Conservation (phyloP, 2,113 vertebrate species). For the Nyctereutes procyonoides region DNA sequence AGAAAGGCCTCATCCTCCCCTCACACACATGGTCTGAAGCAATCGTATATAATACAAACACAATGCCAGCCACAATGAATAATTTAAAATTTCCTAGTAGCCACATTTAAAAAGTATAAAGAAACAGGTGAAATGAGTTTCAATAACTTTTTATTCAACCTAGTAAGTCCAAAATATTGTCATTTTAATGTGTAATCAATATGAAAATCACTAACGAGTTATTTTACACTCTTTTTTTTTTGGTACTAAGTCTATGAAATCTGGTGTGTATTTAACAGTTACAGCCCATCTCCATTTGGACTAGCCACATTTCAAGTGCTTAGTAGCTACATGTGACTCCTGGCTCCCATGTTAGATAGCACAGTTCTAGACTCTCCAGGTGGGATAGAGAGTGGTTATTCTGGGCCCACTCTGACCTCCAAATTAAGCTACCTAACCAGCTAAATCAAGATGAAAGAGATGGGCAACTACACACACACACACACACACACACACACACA, state of each 20-base stretch:
- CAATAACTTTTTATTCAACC: constrained; percentile 16
- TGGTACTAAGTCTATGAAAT: background rate
- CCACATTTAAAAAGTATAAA: constrained; percentile 4
- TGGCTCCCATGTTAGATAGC: too few relatives aligned
- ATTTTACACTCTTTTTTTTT: background rate
- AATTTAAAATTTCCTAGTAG: constrained; percentile 35
- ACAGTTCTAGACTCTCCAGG: background rate
- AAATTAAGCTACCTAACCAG: background rate
- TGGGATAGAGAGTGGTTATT: background rate
- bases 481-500: too few relatives aligned
- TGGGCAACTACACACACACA: background rate
- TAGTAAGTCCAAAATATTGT: constrained; percentile 6
- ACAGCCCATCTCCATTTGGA: background rate
- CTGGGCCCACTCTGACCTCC: background rate
- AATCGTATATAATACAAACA: background rate
- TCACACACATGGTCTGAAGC: background rate
- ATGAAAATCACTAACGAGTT: background rate
- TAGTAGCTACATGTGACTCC: background rate
- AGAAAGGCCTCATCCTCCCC: background rate
- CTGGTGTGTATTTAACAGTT: background rate
- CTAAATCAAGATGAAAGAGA: background rate
- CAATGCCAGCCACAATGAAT: background rate
- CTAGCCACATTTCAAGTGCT: background rate
- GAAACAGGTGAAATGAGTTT: constrained; percentile 29
- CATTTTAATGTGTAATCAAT: constrained; percentile 7